These are phyloP conservation scores for Drosophila kambysellisi DNA, from an alignment of 2,888 invertebrate genomes.

Conservation along the genomic window DNA sequence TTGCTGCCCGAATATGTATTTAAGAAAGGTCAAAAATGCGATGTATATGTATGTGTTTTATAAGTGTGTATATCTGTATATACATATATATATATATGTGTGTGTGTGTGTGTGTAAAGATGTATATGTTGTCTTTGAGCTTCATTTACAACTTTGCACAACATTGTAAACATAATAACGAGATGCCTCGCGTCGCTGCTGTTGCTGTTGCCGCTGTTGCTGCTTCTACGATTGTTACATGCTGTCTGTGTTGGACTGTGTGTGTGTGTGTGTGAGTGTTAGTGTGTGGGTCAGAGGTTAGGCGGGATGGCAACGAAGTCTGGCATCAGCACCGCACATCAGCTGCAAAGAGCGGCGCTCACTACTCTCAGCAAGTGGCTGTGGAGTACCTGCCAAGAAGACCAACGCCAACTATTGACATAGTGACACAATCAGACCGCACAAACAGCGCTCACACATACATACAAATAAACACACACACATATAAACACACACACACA, in stretches of 20 bases:
- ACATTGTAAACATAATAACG: conserved; percentile 70
- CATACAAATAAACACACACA: conserved; percentile 6
- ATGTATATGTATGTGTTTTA: neutral
- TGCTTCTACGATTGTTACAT: conserved; percentile 22
- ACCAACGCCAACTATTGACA: conserved; percentile 74
- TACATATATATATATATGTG: neutral
- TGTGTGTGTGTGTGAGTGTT: neutral
- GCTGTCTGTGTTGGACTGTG: conserved; percentile 4
- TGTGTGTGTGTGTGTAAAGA: conserved; percentile 3
- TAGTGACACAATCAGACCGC: conserved; percentile 73
- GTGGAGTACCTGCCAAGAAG: conserved; percentile 66
- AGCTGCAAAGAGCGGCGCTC: conserved; percentile 46
- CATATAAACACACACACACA: conserved; percentile 17
- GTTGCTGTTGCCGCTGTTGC: conserved; percentile 22
- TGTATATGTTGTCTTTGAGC: conserved; percentile 64
- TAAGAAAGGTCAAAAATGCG: conserved; percentile 6
- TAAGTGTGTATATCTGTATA: neutral
- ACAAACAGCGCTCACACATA: conserved; percentile 47
- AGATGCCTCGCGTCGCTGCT: conserved; percentile 45
- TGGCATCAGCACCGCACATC: conserved; percentile 34
- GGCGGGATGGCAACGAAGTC: conserved; percentile 3
- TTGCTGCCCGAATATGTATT: neutral
- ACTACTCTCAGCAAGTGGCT: conserved; percentile 60
- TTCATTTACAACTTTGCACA: conserved; percentile 69
- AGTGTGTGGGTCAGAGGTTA: conserved; percentile 3